These are phyloP conservation scores for Ophiodon elongatus DNA, from an alignment of 2,113 vertebrate genomes.

Conservation along the genomic window DNA sequence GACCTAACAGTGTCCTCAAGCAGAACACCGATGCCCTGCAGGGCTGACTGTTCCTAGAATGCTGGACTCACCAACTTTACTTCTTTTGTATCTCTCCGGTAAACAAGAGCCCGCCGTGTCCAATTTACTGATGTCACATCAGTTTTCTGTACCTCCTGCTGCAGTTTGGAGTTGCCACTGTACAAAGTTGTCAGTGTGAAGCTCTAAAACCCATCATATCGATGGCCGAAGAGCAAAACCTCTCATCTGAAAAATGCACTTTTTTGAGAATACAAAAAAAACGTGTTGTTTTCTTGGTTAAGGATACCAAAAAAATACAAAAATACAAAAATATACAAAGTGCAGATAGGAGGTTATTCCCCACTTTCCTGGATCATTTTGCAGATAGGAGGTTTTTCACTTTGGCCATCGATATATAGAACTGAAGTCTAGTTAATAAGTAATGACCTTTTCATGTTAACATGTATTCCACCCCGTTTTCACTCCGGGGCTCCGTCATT, in stretches of 20 bases:
- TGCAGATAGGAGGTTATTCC: too few species aligned
- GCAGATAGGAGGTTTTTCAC: too few species aligned
- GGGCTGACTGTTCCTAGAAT: not conserved
- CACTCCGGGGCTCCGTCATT: not conserved
- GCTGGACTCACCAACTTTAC: not conserved
- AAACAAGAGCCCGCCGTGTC: slow-evolving; percentile 2
- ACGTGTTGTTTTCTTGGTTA: too few species aligned
- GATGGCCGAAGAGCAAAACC: too few species aligned
- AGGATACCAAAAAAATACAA: too few species aligned
- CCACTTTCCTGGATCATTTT: too few species aligned
- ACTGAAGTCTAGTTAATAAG: not conserved
- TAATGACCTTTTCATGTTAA: slow-evolving; percentile 41
- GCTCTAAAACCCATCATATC: not conserved
- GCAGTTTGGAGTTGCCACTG: not conserved
- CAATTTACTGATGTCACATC: not conserved
- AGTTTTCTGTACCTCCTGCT: not conserved
- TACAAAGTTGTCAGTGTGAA: not conserved
- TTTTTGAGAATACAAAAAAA: too few species aligned
- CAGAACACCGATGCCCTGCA: not conserved
- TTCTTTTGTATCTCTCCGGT: not conserved
- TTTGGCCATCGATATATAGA: too few species aligned
- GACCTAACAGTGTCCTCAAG: not conserved
- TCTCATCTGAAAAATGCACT: too few species aligned
- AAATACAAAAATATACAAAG: too few species aligned
- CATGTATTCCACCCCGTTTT: not conserved